phyloP scores from a whole-genome alignment of 2,888 invertebrate species.

The Lymantria dispar region DNA sequence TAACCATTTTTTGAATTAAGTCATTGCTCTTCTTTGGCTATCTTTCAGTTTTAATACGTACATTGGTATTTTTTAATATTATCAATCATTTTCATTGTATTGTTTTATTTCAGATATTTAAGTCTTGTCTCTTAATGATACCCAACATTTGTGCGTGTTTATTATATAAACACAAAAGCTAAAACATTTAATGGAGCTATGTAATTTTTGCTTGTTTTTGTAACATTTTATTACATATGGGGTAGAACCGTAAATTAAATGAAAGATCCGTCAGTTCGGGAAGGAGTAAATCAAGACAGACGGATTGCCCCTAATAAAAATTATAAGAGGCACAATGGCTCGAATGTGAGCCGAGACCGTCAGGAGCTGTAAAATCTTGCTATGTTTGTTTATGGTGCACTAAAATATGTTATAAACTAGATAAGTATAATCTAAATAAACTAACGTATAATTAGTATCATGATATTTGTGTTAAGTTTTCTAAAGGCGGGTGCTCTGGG shows the following conservation, averaged over 20 bases:
- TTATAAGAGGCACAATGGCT: conserved; percentile 81
- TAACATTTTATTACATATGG: conserved; percentile 72
- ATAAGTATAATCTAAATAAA: conserved; percentile 81
- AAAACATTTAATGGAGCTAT: conserved; percentile 43
- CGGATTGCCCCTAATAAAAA: conserved; percentile 83
- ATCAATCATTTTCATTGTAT: too few relatives aligned
- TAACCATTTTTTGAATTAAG: too few relatives aligned
- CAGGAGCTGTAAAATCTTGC: conserved; percentile 79
- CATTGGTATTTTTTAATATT: too few relatives aligned
- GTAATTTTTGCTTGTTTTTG: conserved; percentile 78
- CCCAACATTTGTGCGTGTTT: neutral
- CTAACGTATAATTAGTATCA: conserved; percentile 73
- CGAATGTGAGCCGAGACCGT: conserved; percentile 74
- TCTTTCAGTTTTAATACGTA: too few relatives aligned
- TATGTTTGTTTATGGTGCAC: conserved; percentile 81
- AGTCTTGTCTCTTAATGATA: neutral
- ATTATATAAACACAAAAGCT: conserved; percentile 29
- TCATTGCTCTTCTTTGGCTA: too few relatives aligned
- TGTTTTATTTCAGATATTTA: neutral
- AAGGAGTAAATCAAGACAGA: conserved; percentile 81
- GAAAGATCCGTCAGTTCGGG: conserved; percentile 81
- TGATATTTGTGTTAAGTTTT: conserved; percentile 65
- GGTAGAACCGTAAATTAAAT: conserved; percentile 79
- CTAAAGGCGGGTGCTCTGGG: conserved; percentile 35
- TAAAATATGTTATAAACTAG: conserved; percentile 82